These are phyloP conservation scores for Poeciliopsis presidionis DNA, from an alignment of 2,797 vertebrate genomes.

Conservation along the genomic window DNA sequence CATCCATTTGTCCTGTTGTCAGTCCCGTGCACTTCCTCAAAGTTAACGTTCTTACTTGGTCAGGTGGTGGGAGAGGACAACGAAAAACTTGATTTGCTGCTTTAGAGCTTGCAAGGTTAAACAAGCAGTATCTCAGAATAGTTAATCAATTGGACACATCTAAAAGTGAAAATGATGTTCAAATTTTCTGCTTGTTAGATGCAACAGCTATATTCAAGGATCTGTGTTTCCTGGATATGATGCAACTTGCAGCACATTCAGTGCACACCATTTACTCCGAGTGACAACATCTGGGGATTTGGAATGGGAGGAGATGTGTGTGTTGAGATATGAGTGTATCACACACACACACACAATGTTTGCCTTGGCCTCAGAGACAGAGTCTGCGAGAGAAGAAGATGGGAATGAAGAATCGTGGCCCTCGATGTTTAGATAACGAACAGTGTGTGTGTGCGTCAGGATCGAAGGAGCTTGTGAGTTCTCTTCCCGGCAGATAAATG, in stretches of 20 bases:
- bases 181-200: slow-evolving; percentile 16
- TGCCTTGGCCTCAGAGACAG: slow-evolving; percentile 69
- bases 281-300: slow-evolving; percentile 50
- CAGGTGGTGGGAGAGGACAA: slow-evolving; percentile 22
- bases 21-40: slow-evolving; percentile 22
- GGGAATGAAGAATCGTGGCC: slow-evolving; percentile 60
- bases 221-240: slow-evolving; percentile 8
- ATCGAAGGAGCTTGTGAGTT: slow-evolving; percentile 37
- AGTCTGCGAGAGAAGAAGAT: slow-evolving; percentile 53
- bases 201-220: not conserved
- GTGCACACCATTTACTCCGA: slow-evolving; percentile 36
- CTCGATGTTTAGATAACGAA: slow-evolving; percentile 66
- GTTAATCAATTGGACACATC: slow-evolving; percentile 16
- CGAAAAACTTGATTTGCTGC: slow-evolving; percentile 1
- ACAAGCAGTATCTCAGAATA: slow-evolving; percentile 19
- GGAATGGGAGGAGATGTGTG: slow-evolving; percentile 26
- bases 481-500: slow-evolving; percentile 66
- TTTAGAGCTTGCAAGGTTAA: slow-evolving; percentile 21
- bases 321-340: slow-evolving; percentile 54
- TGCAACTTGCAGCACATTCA: slow-evolving; percentile 6
- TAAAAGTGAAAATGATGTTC: slow-evolving; percentile 2
- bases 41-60: slow-evolving; percentile 23
- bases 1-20: slow-evolving; percentile 28
- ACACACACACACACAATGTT: slow-evolving; percentile 59
- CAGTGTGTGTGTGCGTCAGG: not conserved